Percentiles rank a stretch among this genome's conserved stretches.
phyloP scores from a whole-genome alignment of 2,113 vertebrate genomes.

The Todiramphus chloris region DNA sequence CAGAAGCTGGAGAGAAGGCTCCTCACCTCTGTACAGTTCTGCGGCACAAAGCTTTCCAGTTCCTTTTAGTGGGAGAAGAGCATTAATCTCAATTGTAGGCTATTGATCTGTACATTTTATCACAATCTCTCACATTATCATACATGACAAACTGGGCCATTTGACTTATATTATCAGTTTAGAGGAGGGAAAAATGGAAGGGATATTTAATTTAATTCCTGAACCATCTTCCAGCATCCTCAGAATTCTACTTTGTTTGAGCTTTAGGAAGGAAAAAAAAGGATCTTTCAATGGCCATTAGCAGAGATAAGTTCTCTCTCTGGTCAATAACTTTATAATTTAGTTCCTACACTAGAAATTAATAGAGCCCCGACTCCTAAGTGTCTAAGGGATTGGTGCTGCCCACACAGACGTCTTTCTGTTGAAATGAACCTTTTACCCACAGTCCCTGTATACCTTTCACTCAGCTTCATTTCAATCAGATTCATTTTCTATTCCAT shows the following conservation, averaged over 20 bases:
- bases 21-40: accelerated
- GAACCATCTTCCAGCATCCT: not conserved
- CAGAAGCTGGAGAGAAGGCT: not conserved
- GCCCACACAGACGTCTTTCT: conserved; percentile 8
- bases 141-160: not conserved
- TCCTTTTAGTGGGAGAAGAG: not conserved
- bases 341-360: conserved; percentile 65
- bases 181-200: not conserved
- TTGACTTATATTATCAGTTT: not conserved
- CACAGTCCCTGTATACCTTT: conserved; percentile 36
- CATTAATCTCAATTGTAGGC: not conserved
- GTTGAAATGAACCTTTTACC: conserved; percentile 57
- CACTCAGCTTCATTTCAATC: conserved; percentile 56
- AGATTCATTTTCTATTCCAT: conserved; percentile 64
- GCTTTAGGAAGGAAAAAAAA: conserved; percentile 6
- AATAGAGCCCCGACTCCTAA: conserved; percentile 48
- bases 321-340: conserved; percentile 68
- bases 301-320: conserved; percentile 48
- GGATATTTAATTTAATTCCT: conserved; percentile 17
- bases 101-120: not conserved
- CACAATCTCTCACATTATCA: not conserved
- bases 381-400: conserved; percentile 34
- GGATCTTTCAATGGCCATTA: conserved; percentile 46
- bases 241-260: not conserved
- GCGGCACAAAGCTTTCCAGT: not conserved